phyloP scores from a whole-genome alignment of 2,888 invertebrate genomes.

The Aspidapion aeneum region DNA sequence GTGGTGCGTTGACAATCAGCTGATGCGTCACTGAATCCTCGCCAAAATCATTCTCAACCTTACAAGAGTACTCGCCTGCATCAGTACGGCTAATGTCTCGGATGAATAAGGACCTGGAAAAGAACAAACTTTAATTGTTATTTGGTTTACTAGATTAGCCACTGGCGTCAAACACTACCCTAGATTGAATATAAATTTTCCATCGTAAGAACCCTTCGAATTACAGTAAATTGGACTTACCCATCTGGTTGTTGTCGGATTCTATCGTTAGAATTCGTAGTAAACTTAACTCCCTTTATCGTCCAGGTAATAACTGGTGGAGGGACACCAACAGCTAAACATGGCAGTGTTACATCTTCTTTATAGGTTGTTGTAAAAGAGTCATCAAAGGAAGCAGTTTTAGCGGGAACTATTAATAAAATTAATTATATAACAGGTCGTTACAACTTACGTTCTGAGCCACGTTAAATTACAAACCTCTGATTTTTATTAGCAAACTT shows the following conservation, averaged over 20 bases:
- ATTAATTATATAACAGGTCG: too few relatives aligned
- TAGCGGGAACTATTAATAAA: conserved; percentile 73
- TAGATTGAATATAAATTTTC: too few relatives aligned
- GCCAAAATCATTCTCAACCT: conserved; percentile 89
- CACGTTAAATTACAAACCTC: too few relatives aligned
- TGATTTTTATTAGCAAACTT: too few relatives aligned
- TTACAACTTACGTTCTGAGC: too few relatives aligned
- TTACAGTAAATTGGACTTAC: background rate
- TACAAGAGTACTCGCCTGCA: conserved; percentile 92
- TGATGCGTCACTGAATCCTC: conserved; percentile 90
- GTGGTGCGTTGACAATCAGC: conserved; percentile 78
- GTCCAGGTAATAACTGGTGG: conserved; percentile 89
- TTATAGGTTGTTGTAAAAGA: conserved; percentile 90
- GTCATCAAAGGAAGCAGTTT: conserved; percentile 92
- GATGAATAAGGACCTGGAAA: conserved; percentile 68
- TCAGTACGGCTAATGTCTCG: conserved; percentile 85
- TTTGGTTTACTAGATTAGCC: too few relatives aligned
- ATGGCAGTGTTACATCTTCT: conserved; percentile 88
- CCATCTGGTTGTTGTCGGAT: conserved; percentile 85
- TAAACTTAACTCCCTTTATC: conserved; percentile 75
- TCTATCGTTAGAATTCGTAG: conserved; percentile 76
- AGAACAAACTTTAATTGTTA: too few relatives aligned
- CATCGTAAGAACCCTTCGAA: too few relatives aligned
- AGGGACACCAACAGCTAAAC: conserved; percentile 88
- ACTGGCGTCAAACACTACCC: too few relatives aligned